Base-by-base conservation (phyloP, 2,113 vertebrate species). In the Cervus canadensis region DNA sequence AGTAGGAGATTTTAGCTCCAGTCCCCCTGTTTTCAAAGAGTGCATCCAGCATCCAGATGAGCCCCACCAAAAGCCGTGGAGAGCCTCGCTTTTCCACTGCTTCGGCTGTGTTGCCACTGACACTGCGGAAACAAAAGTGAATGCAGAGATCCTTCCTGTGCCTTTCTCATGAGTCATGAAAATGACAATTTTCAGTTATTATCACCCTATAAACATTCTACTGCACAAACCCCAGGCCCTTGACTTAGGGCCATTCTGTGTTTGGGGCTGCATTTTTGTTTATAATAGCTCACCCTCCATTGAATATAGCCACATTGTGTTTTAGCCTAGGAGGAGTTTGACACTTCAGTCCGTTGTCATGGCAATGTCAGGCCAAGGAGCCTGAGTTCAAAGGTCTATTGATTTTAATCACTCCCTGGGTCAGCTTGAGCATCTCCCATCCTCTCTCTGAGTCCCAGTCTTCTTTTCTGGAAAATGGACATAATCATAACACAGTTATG, bases 91-190 rank as follows among this genome's bases (percentile, higher is more conserved):
- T 64, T 45, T 3, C 26, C 43, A 19, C 13, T 10, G 0, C 59
- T 86, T 79, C 26, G 76, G 9, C 40, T 21, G 43, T 40, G 83
- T 36, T 60, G 14, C 81, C 25, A 16, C 6, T 52, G 45, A 78
- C 17, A 15, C 54, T 79, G 88, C 45, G 40, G 83, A 95, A 62
- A 59, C 25, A 26, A 59, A 88, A 91, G 30, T 60, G 78, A 90
- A 59, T 2, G 28, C 10, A 15, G 5, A 33, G 50, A 9, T 83
- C 64, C 45, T 71, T 76, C n/a, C 91, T 45, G 23, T 64, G 19
- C 40, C 67, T 95, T 89, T 93, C 48, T 45, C 96, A 85, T 52
- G 74, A 95, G n/a, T 95, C 93, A 89, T 36, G 86, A 96, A 83
- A 57, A 86, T 6, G 36, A 56, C 6, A 9, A 16, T 81, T 90